phyloP scores from a whole-genome alignment of 2,797 vertebrate species.

The Diplodus puntazzo region DNA sequence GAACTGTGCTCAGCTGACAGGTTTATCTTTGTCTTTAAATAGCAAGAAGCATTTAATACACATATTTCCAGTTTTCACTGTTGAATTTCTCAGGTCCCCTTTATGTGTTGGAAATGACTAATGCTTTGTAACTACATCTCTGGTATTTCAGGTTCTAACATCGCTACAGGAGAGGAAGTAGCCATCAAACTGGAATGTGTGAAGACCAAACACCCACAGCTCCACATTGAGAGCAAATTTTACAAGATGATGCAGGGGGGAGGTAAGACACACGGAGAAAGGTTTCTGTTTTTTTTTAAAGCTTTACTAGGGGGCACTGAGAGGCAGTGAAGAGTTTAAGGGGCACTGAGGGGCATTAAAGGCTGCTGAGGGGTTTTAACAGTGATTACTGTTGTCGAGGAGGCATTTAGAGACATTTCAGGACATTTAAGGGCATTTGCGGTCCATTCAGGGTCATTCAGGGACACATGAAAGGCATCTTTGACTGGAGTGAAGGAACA shows the following conservation, averaged over 20 bases:
- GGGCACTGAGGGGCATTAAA: constrained; percentile 3
- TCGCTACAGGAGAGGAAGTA: constrained; percentile 96
- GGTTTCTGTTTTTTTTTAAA: not conserved
- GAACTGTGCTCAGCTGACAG: not conserved
- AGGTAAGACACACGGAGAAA: constrained; percentile 84
- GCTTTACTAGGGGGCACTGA: not conserved
- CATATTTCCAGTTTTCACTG: not conserved
- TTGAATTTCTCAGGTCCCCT: not conserved
- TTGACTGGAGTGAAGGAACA: not conserved
- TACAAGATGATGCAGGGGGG: constrained; percentile 99
- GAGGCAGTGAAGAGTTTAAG: constrained; percentile 9
- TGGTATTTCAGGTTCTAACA: constrained; percentile 91
- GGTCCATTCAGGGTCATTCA: constrained; percentile 23
- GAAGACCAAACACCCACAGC: constrained; percentile 98
- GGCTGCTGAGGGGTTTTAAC: not conserved
- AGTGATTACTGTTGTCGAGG: constrained; percentile 6
- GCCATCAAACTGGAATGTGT: constrained; percentile 99
- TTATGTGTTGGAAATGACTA: not conserved
- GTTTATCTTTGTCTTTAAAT: not conserved
- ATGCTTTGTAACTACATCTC: not conserved
- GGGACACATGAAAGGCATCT: constrained; percentile 1
- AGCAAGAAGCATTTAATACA: not conserved
- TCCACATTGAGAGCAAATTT: constrained; percentile 99
- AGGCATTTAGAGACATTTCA: constrained; percentile 6
- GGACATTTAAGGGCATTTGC: constrained; percentile 4